Percentiles rank a stretch among this genome's conserved stretches.
Conservation (phyloP, 2,888 invertebrate species). For the Hermaeophaga mercurialis region DNA sequence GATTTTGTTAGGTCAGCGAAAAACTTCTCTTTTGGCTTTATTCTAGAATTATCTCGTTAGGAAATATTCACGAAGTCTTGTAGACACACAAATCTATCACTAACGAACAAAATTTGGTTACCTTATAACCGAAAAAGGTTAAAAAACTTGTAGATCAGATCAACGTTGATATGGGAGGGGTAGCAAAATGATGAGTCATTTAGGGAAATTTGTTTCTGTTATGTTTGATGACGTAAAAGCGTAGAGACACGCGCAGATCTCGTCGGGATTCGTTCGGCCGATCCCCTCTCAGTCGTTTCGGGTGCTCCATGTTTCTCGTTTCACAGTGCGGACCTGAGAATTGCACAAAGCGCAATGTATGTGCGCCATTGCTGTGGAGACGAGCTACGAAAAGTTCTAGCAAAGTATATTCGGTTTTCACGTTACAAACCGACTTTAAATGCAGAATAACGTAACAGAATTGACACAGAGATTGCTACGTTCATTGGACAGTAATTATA, state of each 20-base stretch:
- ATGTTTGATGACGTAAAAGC: slow-evolving; percentile 35
- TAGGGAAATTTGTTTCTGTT: slow-evolving; percentile 34
- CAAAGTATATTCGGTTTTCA: slow-evolving; percentile 58
- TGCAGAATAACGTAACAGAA: slow-evolving; percentile 84
- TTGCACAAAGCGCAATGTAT: slow-evolving; percentile 60
- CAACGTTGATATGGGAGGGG: slow-evolving; percentile 20
- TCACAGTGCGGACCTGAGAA: slow-evolving; percentile 58
- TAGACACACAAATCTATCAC: neutral
- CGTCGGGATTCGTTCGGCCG: slow-evolving; percentile 51
- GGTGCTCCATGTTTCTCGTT: slow-evolving; percentile 59
- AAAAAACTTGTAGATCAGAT: slow-evolving; percentile 17
- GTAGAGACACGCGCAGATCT: slow-evolving; percentile 51
- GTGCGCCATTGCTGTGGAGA: slow-evolving; percentile 59
- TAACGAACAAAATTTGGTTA: neutral
- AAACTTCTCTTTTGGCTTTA: neutral
- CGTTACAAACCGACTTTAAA: slow-evolving; percentile 66
- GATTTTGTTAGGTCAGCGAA: neutral
- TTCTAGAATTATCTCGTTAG: neutral
- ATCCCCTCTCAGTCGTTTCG: slow-evolving; percentile 59
- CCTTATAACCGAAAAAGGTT: slow-evolving; percentile 8
- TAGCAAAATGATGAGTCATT: slow-evolving; percentile 30
- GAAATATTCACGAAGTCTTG: no score
- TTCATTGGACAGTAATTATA: slow-evolving; percentile 96
- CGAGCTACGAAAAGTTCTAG: slow-evolving; percentile 57
- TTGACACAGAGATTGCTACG: slow-evolving; percentile 95